Conservation (phyloP, 1,140 invertebrate genomes). For the Musca vetustissima region DNA sequence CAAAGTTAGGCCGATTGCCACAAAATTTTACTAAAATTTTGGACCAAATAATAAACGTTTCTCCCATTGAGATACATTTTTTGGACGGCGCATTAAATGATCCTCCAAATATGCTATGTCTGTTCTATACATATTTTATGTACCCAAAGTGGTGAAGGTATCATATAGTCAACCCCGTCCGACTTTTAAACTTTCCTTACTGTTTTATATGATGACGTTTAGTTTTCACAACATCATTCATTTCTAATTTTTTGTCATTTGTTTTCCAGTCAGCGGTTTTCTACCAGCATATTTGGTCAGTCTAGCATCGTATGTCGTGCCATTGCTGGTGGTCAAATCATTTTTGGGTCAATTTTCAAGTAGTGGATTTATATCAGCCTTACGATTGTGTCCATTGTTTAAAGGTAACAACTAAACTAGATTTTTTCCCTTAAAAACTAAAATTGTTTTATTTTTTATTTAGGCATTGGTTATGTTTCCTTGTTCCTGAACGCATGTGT, state of each 20-base stretch:
- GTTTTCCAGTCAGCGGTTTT: constrained; percentile 6
- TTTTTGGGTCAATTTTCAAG: constrained; percentile 52
- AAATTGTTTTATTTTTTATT: not conserved
- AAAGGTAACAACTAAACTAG: constrained; percentile 45
- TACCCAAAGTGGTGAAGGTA: too few species aligned
- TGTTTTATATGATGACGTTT: too few species aligned
- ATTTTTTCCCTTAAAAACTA: not conserved
- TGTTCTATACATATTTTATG: too few species aligned
- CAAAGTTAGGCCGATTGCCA: too few species aligned
- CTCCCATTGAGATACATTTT: too few species aligned
- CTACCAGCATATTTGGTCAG: constrained; percentile 31
- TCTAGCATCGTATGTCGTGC: constrained; percentile 41
- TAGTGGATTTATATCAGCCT: constrained; percentile 49
- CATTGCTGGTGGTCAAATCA: constrained; percentile 47
- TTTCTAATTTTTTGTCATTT: not conserved
- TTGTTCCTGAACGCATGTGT: constrained; percentile 33
- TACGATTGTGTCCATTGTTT: constrained; percentile 48
- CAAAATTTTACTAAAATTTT: too few species aligned
- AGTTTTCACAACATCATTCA: too few species aligned
- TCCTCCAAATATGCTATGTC: too few species aligned
- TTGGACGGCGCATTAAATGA: too few species aligned
- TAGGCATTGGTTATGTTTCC: constrained; percentile 50
- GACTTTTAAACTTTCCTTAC: too few species aligned
- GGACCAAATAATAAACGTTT: too few species aligned
- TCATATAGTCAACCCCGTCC: too few species aligned